Conservation (phyloP, 2,113 vertebrate species). For the Bettongia penicillata region DNA sequence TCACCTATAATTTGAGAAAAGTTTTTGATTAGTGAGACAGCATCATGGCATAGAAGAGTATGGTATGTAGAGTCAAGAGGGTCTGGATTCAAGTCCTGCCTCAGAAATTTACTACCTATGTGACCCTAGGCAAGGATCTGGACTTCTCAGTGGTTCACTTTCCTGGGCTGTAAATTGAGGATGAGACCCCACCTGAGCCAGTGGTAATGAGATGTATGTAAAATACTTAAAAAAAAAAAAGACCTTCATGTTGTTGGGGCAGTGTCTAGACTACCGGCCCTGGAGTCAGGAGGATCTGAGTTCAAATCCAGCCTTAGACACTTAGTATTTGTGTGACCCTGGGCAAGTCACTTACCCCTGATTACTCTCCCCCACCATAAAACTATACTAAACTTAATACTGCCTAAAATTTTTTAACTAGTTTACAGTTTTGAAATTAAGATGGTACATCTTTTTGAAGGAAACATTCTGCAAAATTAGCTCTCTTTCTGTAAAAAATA, state of each 20-base stretch:
- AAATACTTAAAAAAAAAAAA: not conserved
- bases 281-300: not conserved
- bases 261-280: not conserved
- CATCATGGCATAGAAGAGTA: not conserved
- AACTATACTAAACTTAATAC: no score
- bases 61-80: not conserved
- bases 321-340: not conserved
- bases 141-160: not conserved
- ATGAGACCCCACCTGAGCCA: not conserved
- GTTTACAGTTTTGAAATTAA: not conserved
- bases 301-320: not conserved
- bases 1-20: constrained; percentile 36
- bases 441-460: constrained; percentile 46
- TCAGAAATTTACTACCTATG: not conserved
- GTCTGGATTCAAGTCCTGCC: not conserved
- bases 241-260: not conserved
- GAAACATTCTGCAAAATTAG: constrained; percentile 34
- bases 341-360: not conserved
- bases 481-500: constrained; percentile 33
- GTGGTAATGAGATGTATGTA: not conserved
- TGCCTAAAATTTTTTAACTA: not conserved
- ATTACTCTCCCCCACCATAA: not conserved
- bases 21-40: not conserved
- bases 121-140: not conserved
- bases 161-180: not conserved